Conservation (phyloP, 2,797 vertebrate genomes). For the Erpetoichthys calabaricus region DNA sequence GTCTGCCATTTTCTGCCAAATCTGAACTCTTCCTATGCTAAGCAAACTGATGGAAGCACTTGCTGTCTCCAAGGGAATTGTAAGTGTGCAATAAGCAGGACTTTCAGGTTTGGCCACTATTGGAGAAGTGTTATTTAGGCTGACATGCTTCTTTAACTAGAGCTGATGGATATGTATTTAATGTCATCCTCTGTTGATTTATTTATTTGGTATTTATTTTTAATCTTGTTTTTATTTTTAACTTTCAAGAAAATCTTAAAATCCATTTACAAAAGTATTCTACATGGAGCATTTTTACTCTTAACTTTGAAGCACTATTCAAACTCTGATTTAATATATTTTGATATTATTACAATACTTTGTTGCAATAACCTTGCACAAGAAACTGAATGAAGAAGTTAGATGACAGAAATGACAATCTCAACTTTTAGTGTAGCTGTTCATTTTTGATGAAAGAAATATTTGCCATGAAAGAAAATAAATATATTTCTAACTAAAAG, state of each 20-base stretch:
- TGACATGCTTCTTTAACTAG: conserved; percentile 49
- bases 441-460: no score
- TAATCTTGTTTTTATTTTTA: conserved; percentile 40
- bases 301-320: conserved; percentile 21
- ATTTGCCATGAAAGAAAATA: no score
- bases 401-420: no score
- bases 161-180: conserved; percentile 54
- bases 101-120: conserved; percentile 24
- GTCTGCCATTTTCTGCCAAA: no score
- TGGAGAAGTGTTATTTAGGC: conserved; percentile 39
- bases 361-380: no score
- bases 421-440: no score
- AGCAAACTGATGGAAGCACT: background rate
- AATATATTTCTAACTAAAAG: no score
- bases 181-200: conserved; percentile 44
- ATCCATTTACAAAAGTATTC: conserved; percentile 33
- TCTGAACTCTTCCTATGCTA: no score
- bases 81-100: conserved; percentile 33
- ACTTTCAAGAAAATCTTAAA: conserved; percentile 37
- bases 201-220: conserved; percentile 59
- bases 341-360: no score
- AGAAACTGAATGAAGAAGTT: no score
- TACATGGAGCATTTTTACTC: conserved; percentile 28
- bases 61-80: conserved; percentile 16
- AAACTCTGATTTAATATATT: conserved; percentile 14